phyloP scores from a whole-genome alignment of 2,113 vertebrate genomes.

The Oryzias curvinotus region DNA sequence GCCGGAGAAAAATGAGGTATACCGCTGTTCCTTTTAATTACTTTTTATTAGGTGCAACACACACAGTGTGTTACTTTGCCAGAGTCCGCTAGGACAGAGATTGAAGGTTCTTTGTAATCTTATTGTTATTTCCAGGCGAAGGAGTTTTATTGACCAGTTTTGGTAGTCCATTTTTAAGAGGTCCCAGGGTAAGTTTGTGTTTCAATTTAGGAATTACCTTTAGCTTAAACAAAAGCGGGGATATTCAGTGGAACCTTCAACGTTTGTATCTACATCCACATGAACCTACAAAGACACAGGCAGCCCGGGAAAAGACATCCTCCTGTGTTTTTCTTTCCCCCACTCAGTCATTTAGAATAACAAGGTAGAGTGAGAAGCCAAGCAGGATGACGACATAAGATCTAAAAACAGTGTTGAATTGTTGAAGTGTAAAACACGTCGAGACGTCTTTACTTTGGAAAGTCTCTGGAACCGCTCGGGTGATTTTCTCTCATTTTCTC shows the following conservation, averaged over 20 bases:
- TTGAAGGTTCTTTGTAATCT: constrained; percentile 4
- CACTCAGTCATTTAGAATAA: constrained; percentile 64
- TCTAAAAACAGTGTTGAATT: constrained; percentile 66
- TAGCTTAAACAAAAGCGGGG: neutral
- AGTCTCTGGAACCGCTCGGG: constrained; percentile 42
- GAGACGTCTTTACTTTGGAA: constrained; percentile 69
- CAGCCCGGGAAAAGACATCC: constrained; percentile 41
- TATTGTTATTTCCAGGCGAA: constrained; percentile 8
- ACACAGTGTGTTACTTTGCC: constrained; percentile 39
- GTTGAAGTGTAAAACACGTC: constrained; percentile 60
- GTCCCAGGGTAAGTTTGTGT: neutral
- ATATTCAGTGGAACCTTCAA: constrained; percentile 11
- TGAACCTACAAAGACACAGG: constrained; percentile 33
- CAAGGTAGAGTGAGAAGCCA: constrained; percentile 55
- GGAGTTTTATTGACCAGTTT: neutral
- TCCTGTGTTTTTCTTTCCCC: constrained; percentile 69
- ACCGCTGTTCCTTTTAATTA: constrained; percentile 43
- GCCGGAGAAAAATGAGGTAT: constrained; percentile 21
- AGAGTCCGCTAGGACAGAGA: constrained; percentile 7
- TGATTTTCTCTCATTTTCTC: constrained; percentile 63
- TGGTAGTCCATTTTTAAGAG: neutral
- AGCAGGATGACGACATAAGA: constrained; percentile 64
- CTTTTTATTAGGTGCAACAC: constrained; percentile 42
- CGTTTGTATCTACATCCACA: neutral
- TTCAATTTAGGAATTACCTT: neutral